Percentiles rank a stretch among this genome's conserved stretches.
Conservation (phyloP, 2,888 invertebrate species). For the Lasioglossum oenotherae region DNA sequence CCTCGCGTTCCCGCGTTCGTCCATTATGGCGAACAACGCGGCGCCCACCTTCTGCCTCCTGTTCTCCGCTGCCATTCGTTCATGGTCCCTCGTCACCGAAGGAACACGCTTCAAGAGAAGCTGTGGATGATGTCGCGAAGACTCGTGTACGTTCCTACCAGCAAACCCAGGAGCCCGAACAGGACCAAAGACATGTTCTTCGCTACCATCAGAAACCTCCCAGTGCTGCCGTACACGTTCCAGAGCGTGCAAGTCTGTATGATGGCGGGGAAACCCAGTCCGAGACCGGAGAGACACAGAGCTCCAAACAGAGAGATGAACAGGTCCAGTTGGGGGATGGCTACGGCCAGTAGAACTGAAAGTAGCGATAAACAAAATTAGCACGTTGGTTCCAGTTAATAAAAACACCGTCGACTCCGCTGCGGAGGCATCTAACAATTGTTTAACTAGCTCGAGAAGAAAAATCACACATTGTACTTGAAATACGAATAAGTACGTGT, state of each 20-base stretch:
- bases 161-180: conserved; percentile 88
- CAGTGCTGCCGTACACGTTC: conserved; percentile 87
- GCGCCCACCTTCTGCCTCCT: not conserved
- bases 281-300: conserved; percentile 93
- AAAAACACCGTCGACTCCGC: too few species aligned
- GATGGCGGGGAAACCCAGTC: conserved; percentile 95
- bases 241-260: conserved; percentile 94
- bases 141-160: conserved; percentile 90
- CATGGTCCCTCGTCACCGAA: not conserved
- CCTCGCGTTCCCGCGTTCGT: conserved; percentile 33
- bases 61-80: not conserved
- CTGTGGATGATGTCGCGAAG: conserved; percentile 87
- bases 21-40: conserved; percentile 14
- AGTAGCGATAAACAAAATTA: conserved; percentile 51
- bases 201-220: conserved; percentile 86
- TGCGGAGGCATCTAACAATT: too few species aligned
- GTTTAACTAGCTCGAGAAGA: too few species aligned
- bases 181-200: conserved; percentile 88
- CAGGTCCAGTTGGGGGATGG: conserved; percentile 91
- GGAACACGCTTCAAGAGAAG: conserved; percentile 82
- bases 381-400: too few species aligned
- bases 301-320: conserved; percentile 94
- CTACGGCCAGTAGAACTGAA: conserved; percentile 93
- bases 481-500: too few species aligned
- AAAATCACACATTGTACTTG: too few species aligned